These are phyloP conservation scores for Pomatorhinus ruficollis DNA, from an alignment of 2,113 vertebrate genomes.

Conservation along the genomic window DNA sequence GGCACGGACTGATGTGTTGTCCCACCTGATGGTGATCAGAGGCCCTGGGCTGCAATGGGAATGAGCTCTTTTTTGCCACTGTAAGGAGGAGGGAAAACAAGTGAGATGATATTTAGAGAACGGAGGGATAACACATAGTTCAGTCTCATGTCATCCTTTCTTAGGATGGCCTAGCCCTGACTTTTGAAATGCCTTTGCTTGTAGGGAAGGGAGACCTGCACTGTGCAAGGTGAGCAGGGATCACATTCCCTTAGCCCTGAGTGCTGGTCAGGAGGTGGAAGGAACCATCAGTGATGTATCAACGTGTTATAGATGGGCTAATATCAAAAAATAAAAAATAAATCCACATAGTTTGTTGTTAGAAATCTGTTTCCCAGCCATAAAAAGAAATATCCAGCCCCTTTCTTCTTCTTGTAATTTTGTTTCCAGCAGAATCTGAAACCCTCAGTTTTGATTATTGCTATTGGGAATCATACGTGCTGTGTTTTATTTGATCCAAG, in stretches of 20 bases:
- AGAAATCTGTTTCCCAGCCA: background rate
- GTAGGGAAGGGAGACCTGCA: background rate
- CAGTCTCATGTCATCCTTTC: background rate
- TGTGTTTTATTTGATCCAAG: conserved; percentile 30
- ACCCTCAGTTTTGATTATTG: conserved; percentile 9
- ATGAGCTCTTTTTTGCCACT: background rate
- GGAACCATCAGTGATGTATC: fast-evolving
- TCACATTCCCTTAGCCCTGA: background rate
- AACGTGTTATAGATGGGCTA: background rate
- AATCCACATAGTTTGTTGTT: background rate
- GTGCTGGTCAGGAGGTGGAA: background rate
- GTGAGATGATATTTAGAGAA: background rate
- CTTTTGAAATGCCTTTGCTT: background rate
- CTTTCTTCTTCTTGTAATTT: background rate
- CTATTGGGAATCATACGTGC: background rate
- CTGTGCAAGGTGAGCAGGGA: background rate
- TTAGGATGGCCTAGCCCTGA: background rate
- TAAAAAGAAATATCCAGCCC: background rate
- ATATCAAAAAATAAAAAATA: background rate
- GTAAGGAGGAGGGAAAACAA: background rate
- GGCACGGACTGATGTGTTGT: background rate
- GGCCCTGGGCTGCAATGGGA: fast-evolving
- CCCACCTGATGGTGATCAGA: background rate
- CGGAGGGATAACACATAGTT: background rate
- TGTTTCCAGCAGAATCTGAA: background rate